Evolutionary conservation across 2,797 vertebrate species (phyloP), one percentile per base, ranked within the genome.

Genomic region (Amblyraja radiata): DNA sequence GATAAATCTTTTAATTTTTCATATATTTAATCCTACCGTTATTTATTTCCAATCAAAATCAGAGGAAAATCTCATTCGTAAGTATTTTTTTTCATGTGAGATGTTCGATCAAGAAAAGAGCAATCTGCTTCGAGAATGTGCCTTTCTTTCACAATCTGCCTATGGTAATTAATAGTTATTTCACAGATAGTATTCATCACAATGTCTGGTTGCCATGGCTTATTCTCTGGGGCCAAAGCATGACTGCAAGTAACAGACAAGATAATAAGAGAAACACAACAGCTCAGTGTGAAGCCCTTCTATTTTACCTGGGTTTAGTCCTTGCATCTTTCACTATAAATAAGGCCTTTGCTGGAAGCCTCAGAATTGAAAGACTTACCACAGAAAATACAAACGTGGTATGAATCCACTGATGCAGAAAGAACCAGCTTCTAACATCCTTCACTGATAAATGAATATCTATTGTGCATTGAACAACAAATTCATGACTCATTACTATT

Each of bases 131-230:
- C 16, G 8, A 36, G 32, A 58, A 83, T 39, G 25, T 36, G 16
- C 18, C 36, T 88, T 65, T 36, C 63, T 32, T 90, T 68, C 80
- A 8, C 63, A 68, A 61, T 11, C 14, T 68, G 86, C 6, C 32
- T 5, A 21, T 39, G 86, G 65, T 68, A 90, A 90, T 90, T 90
- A 88, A 88, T 21, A 32, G 86, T 90, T 18, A 90, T 23, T 90
- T 71, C 86, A 90, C 63, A 90, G 63, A 21, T 18, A 58, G 83
- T 86, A 58, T 86, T 54, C 83, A 63, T 86, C 28, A 71, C 14
- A 36, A 36, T 90, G 23, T 68, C 63, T 90, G 86, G 86, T 90
- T 90, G 63, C 63, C 86, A 90, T 90, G 86, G 86, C 71, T 90
- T 71, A 86, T 86, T 86, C 83, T 90, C 86, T 23, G 7, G 65